A percentile compares a stretch with the other conserved stretches of the same genome.
Conservation (phyloP, 2,888 invertebrate genomes). For the Lamellibrachia satsuma region DNA sequence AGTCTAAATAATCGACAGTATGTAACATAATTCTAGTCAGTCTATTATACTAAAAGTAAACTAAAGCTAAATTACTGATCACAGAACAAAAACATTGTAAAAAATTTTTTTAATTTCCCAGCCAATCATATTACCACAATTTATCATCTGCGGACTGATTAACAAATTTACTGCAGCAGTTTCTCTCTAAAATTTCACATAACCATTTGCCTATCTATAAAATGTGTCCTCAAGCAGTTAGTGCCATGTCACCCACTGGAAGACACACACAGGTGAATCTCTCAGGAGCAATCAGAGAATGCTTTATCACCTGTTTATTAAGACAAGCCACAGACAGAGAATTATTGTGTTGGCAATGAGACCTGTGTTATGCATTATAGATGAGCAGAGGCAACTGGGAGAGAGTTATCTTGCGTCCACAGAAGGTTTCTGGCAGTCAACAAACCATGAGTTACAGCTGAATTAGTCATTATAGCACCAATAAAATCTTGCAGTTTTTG, state of each 20-base stretch:
- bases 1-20: neutral
- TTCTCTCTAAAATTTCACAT: neutral
- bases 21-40: neutral
- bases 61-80: neutral
- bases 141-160: neutral
- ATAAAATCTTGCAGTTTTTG: neutral
- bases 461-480: neutral
- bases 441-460: neutral
- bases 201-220: neutral
- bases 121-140: conserved; percentile 5
- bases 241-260: neutral
- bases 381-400: neutral
- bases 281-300: neutral
- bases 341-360: neutral
- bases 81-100: neutral
- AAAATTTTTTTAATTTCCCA: neutral
- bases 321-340: neutral
- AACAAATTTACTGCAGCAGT: neutral
- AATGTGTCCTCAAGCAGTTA: neutral
- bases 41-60: neutral
- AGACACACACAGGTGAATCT: neutral
- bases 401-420: neutral
- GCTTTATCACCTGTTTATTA: neutral
- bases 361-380: neutral
- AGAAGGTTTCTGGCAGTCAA: neutral